A percentile compares a stretch with the other conserved stretches of the same genome.
Conservation (phyloP, 2,888 invertebrate genomes). For the Aporophyla nigra region DNA sequence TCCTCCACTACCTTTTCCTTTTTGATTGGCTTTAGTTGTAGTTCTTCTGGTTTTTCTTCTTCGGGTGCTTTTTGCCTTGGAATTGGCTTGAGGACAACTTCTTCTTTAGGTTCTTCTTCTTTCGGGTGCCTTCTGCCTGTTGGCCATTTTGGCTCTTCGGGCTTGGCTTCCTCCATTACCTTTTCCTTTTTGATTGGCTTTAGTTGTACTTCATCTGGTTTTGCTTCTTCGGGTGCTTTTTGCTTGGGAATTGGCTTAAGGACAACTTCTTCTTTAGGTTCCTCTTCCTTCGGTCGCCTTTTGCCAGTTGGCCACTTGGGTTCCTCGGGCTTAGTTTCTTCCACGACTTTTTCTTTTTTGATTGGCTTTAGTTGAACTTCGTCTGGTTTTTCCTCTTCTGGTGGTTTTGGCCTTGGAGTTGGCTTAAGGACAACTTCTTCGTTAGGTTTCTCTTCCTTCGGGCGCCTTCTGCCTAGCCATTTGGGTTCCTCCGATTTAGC, state of each 20-base stretch:
- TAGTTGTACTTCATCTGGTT: constrained; percentile 65
- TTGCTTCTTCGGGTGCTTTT: constrained; percentile 3
- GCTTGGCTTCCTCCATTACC: constrained; percentile 51
- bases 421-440: constrained; percentile 29
- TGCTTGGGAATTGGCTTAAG: constrained; percentile 25
- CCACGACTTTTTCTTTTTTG: constrained; percentile 74
- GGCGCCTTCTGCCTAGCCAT: constrained; percentile 51
- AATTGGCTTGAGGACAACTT: constrained; percentile 75
- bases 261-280: constrained; percentile 27
- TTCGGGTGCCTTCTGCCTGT: constrained; percentile 15
- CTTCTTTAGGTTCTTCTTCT: constrained; percentile 45
- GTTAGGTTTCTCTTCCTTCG: constrained; percentile 12
- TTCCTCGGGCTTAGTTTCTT: constrained; percentile 59
- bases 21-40: constrained; percentile 79
- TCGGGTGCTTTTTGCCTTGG: constrained; percentile 68
- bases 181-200: constrained; percentile 70
- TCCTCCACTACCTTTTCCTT: constrained; percentile 63
- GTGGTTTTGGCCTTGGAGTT: constrained; percentile 8
- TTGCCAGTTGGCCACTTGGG: constrained; percentile 27
- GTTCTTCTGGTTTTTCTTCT: constrained; percentile 83
- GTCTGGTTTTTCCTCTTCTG: constrained; percentile 68
- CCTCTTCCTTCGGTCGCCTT: constrained; percentile 27
- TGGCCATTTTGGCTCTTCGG: constrained; percentile 17
- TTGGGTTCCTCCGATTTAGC: constrained; percentile 70
- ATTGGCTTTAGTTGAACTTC: constrained; percentile 74